Evolutionary conservation across 2,113 vertebrate species (phyloP), one percentile per base, ranked within the genome.

Genomic region (Ptychochromis oligacanthus): DNA sequence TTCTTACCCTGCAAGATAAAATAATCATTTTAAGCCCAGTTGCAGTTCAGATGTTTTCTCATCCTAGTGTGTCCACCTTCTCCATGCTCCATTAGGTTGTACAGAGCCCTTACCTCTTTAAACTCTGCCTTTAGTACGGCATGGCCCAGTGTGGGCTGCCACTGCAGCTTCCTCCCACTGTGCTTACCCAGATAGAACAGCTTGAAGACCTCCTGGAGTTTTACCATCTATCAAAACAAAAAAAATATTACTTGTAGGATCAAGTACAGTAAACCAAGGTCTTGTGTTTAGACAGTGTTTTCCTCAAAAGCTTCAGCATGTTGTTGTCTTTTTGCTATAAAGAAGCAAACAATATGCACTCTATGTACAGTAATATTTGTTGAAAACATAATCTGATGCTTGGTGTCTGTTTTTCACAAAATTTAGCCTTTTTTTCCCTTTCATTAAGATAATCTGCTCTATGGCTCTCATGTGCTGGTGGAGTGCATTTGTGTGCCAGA

Each of bases 181-280:
- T 99, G 98, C 93, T 99, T 99, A 77, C 98, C 97, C 93, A 99
- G 95, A 93, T 99, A 99, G 96, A 99, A 99, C 1, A 98, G 97
- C 95, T 99, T 99, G 90, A 99, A 99, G 83, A 99, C 98, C 91
- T 98, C 98, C 89, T 99, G 98, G 81, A 99, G 96, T 94, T 97
- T 99, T 77, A 99, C 98, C 98, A 99, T 99, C 98, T 99, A 91
- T 4, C 64, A 52, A 65, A 78, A 49, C 9, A 89, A 43, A 11
- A 65, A 11, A 57, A 79, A 43, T n/a, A 72, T n/a, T 52, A 20
- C 52, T 72, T 72, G 43, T 72, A 1, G 11, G 10, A 72, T 72
- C 26, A 52, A 54, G 20, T 9, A 54, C 52, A 54, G 18, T 6
- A 20, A 20, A 20, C 18, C 7, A 54, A 54, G 6, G 18, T 8